A percentile compares a stretch with the other conserved stretches of the same genome.
Evolutionary conservation across 2,888 invertebrate species (phyloP).

Genomic region (Heliothis peltigera): DNA sequence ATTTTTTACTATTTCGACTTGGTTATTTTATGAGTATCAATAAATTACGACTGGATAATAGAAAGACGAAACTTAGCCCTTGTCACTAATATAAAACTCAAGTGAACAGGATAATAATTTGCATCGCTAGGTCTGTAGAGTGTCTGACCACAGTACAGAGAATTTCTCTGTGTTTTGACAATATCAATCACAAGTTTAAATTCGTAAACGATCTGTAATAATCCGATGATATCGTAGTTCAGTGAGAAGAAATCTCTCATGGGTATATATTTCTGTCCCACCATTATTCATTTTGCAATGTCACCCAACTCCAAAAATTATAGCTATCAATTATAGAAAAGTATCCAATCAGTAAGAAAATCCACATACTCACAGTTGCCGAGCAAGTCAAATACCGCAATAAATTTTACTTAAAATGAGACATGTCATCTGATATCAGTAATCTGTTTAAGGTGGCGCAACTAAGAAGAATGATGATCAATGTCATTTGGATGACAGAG

Average conservation of each 20-base stretch:
- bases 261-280: background rate
- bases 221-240: too few relatives aligned
- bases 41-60: background rate
- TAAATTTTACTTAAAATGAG: constrained; percentile 40
- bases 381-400: constrained; percentile 31
- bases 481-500: constrained; percentile 92
- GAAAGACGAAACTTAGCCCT: too few relatives aligned
- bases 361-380: background rate
- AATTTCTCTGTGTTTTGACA: too few relatives aligned
- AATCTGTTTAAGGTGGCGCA: constrained; percentile 89
- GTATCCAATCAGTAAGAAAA: constrained; percentile 22
- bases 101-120: too few relatives aligned
- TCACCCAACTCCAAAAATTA: background rate
- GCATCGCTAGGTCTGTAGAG: too few relatives aligned
- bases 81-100: too few relatives aligned
- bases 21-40: too few relatives aligned
- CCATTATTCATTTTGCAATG: constrained; percentile 2
- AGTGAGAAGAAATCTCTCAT: background rate
- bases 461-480: constrained; percentile 91
- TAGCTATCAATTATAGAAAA: constrained; percentile 11
- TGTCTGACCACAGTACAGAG: too few relatives aligned
- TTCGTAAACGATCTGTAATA: too few relatives aligned
- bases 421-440: constrained; percentile 39
- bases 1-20: too few relatives aligned
- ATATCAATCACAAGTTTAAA: too few relatives aligned